Conservation (phyloP, 2,888 invertebrate genomes). For the Synergus itoensis region DNA sequence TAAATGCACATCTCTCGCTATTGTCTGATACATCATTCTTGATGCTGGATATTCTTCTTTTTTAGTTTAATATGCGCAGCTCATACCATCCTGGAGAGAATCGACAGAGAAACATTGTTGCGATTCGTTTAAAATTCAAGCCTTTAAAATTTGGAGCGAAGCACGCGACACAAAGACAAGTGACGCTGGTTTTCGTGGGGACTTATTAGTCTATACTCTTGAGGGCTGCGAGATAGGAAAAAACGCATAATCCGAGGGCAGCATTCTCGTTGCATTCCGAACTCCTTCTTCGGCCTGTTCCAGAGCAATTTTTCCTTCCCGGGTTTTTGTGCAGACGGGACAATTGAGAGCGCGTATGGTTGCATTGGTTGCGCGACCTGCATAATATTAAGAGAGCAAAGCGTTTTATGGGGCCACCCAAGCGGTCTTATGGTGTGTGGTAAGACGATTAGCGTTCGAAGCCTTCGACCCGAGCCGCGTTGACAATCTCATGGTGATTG, state of each 20-base stretch:
- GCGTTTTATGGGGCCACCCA: constrained; percentile 71
- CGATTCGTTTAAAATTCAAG: constrained; percentile 25
- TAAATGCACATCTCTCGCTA: background rate
- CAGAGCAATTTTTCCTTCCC: constrained; percentile 51
- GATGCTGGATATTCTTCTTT: background rate
- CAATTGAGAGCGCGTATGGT: constrained; percentile 66
- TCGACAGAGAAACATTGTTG: background rate
- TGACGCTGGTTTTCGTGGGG: constrained; percentile 26
- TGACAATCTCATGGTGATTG: constrained; percentile 61
- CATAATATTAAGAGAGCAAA: constrained; percentile 72
- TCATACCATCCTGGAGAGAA: constrained; percentile 10
- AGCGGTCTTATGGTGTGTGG: constrained; percentile 61
- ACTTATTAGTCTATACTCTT: constrained; percentile 39
- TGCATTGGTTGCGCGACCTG: constrained; percentile 65
- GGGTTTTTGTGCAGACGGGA: constrained; percentile 56
- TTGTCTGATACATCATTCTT: constrained; percentile 6
- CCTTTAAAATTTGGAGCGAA: constrained; percentile 38
- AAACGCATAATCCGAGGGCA: constrained; percentile 53
- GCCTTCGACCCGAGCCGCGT: constrained; percentile 52
- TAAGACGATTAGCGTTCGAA: constrained; percentile 61
- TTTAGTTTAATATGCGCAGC: constrained; percentile 2
- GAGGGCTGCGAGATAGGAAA: constrained; percentile 36
- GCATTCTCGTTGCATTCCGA: constrained; percentile 54
- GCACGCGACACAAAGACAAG: constrained; percentile 36
- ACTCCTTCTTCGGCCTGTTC: constrained; percentile 46